Evolutionary conservation across 1,140 invertebrate genomes (phyloP), one percentile per base, ranked within the genome.

Genomic region (Dendroctonus ponderosae): DNA sequence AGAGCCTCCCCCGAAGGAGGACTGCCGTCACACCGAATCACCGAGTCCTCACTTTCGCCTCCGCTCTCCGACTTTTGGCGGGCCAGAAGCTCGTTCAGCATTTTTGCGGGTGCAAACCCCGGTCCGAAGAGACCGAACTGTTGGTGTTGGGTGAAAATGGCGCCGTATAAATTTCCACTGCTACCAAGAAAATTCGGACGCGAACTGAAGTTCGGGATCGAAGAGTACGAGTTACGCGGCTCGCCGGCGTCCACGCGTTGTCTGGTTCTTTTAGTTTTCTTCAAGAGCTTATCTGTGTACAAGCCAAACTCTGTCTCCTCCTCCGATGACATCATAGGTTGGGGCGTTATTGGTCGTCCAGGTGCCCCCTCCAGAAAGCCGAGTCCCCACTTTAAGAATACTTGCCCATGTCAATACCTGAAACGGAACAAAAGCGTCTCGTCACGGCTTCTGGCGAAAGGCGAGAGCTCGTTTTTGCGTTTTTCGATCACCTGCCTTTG

Each of bases 301-400:
- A 91, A 89, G 85, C 89, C 89, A 87, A 90, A 91, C 70, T 78
- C 78, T 84, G 88, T 89, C 85, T 92, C 91, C 90, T 92, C 91
- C 88, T 92, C 91, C 88, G 90, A 92, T 92, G 91, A 93, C 91
- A 93, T 93, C 90, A 92, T 92, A 90, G 87, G 89, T 87, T 83
- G 81, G 75, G 79, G 82, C 82, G 81, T 83, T 84, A 87, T 87
- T 88, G 86, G 86, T 82, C 83, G 80, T 73, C 72, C 77, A 74
- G 73, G 69, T 74, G 70, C 77, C 78, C 77, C 78, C 77, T 76
- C 77, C 76, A 79, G 76, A 75, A 70, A 69, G 49, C 66, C 68
- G 73, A 56, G 58, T 75, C 76, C 77, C 76, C 77, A 78, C 75
- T 77, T 77, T 79, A 78, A 79, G 77, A 79, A 78, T 78, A 76